Evolutionary conservation across 2,113 vertebrate genomes (phyloP).

Genomic region (Pangasianodon hypophthalmus): DNA sequence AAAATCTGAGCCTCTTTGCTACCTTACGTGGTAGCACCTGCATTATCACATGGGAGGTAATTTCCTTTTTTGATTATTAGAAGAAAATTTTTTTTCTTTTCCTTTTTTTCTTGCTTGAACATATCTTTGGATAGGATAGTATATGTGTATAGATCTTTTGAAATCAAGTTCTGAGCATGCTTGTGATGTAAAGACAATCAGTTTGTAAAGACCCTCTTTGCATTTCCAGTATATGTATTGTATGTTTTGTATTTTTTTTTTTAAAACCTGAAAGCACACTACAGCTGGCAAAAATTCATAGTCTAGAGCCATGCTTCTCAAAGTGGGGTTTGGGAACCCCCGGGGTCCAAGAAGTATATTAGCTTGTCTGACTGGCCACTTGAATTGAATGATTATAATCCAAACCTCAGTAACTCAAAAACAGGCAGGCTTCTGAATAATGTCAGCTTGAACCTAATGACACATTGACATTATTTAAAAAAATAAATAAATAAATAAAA

Average conservation of each 20-base stretch:
- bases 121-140: background rate
- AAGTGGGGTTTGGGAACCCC: background rate
- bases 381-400: background rate
- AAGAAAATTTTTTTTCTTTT: background rate
- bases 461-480: background rate
- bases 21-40: background rate
- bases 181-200: conserved; percentile 51
- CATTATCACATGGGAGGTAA: background rate
- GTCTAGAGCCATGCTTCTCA: background rate
- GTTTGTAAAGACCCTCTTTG: background rate
- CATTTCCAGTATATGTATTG: conserved; percentile 2
- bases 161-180: conserved; percentile 51
- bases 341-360: background rate
- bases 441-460: background rate
- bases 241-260: conserved; percentile 11
- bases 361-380: background rate
- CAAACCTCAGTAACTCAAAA: background rate
- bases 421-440: background rate
- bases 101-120: background rate
- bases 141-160: conserved; percentile 34
- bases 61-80: conserved; percentile 26
- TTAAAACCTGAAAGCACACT: background rate
- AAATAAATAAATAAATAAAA: background rate
- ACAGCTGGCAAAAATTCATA: background rate
- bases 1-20: background rate